Evolutionary conservation across 2,888 invertebrate genomes (phyloP), one percentile per base, ranked within the genome.

Genomic region (Oligia strigilis): DNA sequence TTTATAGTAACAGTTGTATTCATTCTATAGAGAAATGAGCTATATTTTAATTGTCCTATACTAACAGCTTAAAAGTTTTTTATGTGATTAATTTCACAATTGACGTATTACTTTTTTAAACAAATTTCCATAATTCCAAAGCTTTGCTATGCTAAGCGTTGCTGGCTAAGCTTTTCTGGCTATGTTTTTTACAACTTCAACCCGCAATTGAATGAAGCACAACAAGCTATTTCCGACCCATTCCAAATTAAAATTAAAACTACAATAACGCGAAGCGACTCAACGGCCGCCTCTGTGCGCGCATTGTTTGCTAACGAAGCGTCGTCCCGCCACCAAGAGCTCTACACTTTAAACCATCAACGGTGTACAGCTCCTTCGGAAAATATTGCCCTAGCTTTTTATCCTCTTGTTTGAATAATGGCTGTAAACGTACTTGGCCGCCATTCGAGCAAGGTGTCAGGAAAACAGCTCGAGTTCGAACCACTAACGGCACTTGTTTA

Each of bases 401-500:
- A 97, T 96, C 95, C 94, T 95, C 96, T 96, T 96, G 96, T 97
- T 97, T 96, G 97, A 97, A 97, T 97, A 96, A 97, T 96, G 95
- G 94, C 94, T 95, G 95, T 96, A 95, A 96, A 95, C 94, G 96
- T 95, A 95, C 96, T 96, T 92, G 92, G 93, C 93, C 93, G 94
- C 95, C 95, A 95, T 96, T 96, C 95, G 94, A 95, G 94, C 93
- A 95, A 96, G 97, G 96, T 97, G 96, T 94, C 96, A 93, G 93
- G 94, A 94, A 95, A 96, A 95, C 94, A 94, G 93, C 93, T 94
- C 92, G 93, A 95, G 93, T 95, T 94, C 92, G 91, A 95, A 96
- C 97, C 96, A 94, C 96, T 96, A 96, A 95, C 95, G 95, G 94
- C 89, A 93, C 93, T 96, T 97, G 97, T 97, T 97, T 97, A 96